Conservation (phyloP, 2,797 vertebrate species). For the Jordanella pulchra region DNA sequence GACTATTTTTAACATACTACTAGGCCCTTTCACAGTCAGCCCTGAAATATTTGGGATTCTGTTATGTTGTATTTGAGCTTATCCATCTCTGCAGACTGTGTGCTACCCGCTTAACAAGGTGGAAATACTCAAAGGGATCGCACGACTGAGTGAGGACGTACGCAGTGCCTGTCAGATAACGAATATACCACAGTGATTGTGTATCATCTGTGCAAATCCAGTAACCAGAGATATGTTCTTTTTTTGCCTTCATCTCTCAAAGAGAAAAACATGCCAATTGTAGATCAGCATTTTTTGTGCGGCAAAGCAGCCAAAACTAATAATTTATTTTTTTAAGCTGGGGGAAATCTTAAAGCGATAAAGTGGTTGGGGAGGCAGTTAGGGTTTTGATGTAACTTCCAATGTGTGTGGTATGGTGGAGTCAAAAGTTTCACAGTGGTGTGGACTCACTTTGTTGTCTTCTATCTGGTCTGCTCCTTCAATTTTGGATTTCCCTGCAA, state of each 20-base stretch:
- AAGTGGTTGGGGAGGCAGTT: constrained; percentile 22
- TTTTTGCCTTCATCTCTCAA: constrained; percentile 18
- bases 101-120: constrained; percentile 55
- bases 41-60: constrained; percentile 49
- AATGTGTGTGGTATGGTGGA: not conserved
- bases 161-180: constrained; percentile 52
- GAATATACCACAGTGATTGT: constrained; percentile 38
- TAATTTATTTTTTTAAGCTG: constrained; percentile 13
- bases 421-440: not conserved
- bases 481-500: not conserved
- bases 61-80: constrained; percentile 59
- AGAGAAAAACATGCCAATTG: constrained; percentile 40
- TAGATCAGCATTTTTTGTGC: constrained; percentile 37
- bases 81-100: constrained; percentile 58
- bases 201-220: constrained; percentile 48
- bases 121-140: constrained; percentile 53
- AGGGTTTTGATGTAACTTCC: constrained; percentile 1
- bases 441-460: not conserved
- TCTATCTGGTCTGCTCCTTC: not conserved
- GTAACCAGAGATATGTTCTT: constrained; percentile 27
- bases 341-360: constrained; percentile 30
- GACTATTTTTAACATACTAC: constrained; percentile 42
- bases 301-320: constrained; percentile 15
- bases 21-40: constrained; percentile 44
- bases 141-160: constrained; percentile 39